phyloP scores from a whole-genome alignment of 1,140 invertebrate species.

The Diorhabda sublineata region DNA sequence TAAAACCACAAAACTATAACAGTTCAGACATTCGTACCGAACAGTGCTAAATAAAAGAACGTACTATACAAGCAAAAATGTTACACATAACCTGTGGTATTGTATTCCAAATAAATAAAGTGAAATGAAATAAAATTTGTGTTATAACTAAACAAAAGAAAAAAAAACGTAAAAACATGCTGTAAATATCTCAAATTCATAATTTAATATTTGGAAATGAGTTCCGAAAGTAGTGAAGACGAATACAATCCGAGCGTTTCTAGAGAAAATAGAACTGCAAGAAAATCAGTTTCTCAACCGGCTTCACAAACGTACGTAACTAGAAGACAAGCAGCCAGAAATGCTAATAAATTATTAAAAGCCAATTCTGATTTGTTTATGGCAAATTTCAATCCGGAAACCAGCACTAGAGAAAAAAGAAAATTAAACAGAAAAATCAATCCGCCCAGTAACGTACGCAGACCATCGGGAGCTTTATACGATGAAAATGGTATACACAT shows the following conservation, averaged over 20 bases:
- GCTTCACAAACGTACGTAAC: constrained; percentile 21
- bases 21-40: too few species aligned
- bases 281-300: constrained; percentile 28
- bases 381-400: constrained; percentile 44
- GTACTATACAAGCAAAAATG: too few species aligned
- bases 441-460: constrained; percentile 26
- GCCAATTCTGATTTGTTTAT: constrained; percentile 34
- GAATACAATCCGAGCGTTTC: constrained; percentile 23
- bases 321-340: constrained; percentile 30
- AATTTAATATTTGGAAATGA: constrained; percentile 22
- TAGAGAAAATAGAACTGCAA: constrained; percentile 26
- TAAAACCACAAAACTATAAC: background rate
- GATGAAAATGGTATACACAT: constrained; percentile 42
- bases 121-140: too few species aligned
- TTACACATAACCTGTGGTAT: too few species aligned
- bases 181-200: background rate
- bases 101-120: too few species aligned
- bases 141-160: too few species aligned
- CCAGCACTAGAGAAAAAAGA: constrained; percentile 38
- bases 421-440: constrained; percentile 39
- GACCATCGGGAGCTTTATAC: constrained; percentile 37
- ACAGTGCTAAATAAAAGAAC: too few species aligned
- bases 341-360: constrained; percentile 25
- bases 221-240: constrained; percentile 30
- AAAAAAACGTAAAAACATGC: too few species aligned